phyloP scores from a whole-genome alignment of 1,140 invertebrate species.

The Neotoxoptera formosana region DNA sequence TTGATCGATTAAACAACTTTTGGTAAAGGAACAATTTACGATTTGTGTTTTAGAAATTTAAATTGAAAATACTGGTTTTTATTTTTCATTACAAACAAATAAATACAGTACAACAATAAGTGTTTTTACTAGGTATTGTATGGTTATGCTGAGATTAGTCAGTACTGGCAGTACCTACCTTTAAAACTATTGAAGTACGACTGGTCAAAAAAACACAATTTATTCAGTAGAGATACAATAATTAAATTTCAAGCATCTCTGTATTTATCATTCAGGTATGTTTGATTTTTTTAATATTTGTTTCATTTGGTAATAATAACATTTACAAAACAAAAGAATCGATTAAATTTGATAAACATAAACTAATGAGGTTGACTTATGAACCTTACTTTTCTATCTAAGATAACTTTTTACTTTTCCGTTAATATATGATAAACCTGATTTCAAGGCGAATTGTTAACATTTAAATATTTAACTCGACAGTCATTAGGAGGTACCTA shows the following conservation, averaged over 20 bases:
- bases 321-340: not conserved
- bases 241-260: not conserved
- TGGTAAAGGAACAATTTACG: not conserved
- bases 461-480: not conserved
- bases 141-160: not conserved
- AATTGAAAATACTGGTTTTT: not conserved
- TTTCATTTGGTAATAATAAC: not conserved
- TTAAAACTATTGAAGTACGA: not conserved
- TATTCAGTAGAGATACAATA: not conserved
- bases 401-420: not conserved
- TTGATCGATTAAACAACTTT: not conserved
- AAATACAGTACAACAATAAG: not conserved
- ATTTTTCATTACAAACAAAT: not conserved
- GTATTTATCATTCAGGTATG: not conserved
- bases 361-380: slow-evolving; percentile 1
- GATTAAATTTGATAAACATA: not conserved
- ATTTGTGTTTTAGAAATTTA: not conserved
- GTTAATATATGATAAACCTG: not conserved
- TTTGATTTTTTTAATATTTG: not conserved
- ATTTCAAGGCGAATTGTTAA: not conserved
- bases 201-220: not conserved
- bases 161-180: not conserved
- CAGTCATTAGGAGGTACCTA: not conserved
- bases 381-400: not conserved
- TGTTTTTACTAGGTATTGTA: not conserved